phyloP scores from a whole-genome alignment of 2,113 vertebrate species.

The Pantherophis guttatus region DNA sequence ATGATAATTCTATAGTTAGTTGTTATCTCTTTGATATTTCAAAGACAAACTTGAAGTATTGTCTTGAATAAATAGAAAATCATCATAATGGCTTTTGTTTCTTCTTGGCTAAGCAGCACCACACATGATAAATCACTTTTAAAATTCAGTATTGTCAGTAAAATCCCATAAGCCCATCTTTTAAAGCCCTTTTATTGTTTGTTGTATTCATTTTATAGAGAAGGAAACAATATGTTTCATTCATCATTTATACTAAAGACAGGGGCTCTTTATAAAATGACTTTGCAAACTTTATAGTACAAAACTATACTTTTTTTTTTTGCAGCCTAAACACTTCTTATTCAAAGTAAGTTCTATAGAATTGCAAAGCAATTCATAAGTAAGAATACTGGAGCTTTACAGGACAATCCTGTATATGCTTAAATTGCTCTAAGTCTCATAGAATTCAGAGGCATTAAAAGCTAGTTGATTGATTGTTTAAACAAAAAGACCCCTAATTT shows the following conservation, averaged over 20 bases:
- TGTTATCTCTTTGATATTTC: slow-evolving; percentile 25
- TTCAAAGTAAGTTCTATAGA: background rate
- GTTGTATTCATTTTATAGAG: slow-evolving; percentile 12
- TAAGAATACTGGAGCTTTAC: background rate
- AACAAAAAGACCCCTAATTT: background rate
- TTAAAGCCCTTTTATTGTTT: slow-evolving; percentile 12
- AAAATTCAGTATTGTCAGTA: background rate
- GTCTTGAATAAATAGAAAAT: slow-evolving; percentile 16
- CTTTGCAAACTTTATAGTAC: background rate
- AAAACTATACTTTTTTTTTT: background rate
- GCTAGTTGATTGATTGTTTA: background rate
- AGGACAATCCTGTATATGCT: background rate
- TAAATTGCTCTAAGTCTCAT: background rate
- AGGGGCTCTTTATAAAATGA: background rate
- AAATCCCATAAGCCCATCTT: background rate
- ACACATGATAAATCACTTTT: slow-evolving; percentile 24
- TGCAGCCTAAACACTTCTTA: background rate
- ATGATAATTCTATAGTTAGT: background rate
- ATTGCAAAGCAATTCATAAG: background rate
- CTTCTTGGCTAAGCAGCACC: slow-evolving; percentile 23
- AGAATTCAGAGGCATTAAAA: background rate
- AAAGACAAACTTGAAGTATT: slow-evolving; percentile 22
- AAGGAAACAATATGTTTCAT: background rate
- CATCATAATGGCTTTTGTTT: background rate
- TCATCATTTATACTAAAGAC: background rate